These are phyloP conservation scores for Onychorhynchus coronatus DNA, from an alignment of 2,113 vertebrate species.

Conservation along the genomic window DNA sequence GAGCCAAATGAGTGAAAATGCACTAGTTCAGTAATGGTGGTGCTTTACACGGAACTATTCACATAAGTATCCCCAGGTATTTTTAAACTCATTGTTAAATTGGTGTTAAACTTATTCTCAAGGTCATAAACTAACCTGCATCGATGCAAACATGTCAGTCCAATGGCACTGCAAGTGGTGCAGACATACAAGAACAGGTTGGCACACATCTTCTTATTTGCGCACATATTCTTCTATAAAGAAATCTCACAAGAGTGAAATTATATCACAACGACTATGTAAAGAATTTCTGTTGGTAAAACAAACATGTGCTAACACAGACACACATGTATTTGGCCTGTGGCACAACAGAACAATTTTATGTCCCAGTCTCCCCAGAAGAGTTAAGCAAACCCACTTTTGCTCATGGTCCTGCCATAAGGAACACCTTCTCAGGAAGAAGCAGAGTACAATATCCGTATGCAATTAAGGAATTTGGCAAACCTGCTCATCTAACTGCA, in stretches of 20 bases:
- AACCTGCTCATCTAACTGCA: not conserved
- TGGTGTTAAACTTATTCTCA: not conserved
- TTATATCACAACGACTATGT: rapidly evolving
- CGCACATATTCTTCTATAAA: not conserved
- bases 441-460: not conserved
- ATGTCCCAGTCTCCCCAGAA: not conserved
- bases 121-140: not conserved
- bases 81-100: not conserved
- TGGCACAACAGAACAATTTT: not conserved
- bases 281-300: not conserved
- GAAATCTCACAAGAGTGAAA: not conserved
- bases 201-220: too few species aligned
- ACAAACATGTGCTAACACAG: not conserved
- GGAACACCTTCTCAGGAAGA: not conserved
- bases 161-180: too few species aligned
- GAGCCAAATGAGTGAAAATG: not conserved
- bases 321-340: rapidly evolving
- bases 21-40: not conserved
- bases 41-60: not conserved
- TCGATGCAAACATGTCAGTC: too few species aligned
- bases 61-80: not conserved
- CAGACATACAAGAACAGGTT: rapidly evolving
- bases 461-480: not conserved
- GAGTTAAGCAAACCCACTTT: not conserved
- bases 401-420: not conserved